A percentile compares a stretch with the other conserved stretches of the same genome.
These are phyloP conservation scores for Rhinella marina DNA, from an alignment of 2,797 vertebrate species.

Conservation along the genomic window DNA sequence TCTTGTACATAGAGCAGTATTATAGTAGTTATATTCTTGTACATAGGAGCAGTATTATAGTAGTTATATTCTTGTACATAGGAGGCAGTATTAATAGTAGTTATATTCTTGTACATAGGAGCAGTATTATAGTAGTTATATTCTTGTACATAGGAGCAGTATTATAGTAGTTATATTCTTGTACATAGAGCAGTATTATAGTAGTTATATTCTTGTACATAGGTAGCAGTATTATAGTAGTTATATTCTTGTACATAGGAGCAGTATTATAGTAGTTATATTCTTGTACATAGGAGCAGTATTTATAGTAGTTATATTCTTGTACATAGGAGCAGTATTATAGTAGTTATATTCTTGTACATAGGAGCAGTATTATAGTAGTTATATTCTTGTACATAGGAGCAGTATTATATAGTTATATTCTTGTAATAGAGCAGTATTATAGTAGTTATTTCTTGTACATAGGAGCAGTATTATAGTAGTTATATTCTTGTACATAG, in stretches of 20 bases:
- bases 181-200: too few relatives aligned
- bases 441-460: slow-evolving; percentile 13
- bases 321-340: slow-evolving; percentile 2
- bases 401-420: slow-evolving; percentile 9
- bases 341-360: slow-evolving; percentile 15
- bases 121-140: neutral
- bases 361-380: slow-evolving; percentile 8
- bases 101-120: neutral
- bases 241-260: neutral
- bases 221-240: neutral
- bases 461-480: slow-evolving; percentile 5
- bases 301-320: slow-evolving; percentile 8
- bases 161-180: too few relatives aligned
- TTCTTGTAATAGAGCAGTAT: neutral
- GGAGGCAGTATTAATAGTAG: neutral
- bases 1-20: neutral
- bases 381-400: slow-evolving; percentile 8
- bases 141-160: too few relatives aligned
- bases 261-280: slow-evolving; percentile 12
- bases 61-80: slow-evolving; percentile 10
- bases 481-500: slow-evolving; percentile 11
- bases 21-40: slow-evolving; percentile 10
- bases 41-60: slow-evolving; percentile 10
- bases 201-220: neutral
- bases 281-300: neutral